These are phyloP conservation scores for Amyelois transitella DNA, from an alignment of 1,140 invertebrate genomes.

Conservation along the genomic window DNA sequence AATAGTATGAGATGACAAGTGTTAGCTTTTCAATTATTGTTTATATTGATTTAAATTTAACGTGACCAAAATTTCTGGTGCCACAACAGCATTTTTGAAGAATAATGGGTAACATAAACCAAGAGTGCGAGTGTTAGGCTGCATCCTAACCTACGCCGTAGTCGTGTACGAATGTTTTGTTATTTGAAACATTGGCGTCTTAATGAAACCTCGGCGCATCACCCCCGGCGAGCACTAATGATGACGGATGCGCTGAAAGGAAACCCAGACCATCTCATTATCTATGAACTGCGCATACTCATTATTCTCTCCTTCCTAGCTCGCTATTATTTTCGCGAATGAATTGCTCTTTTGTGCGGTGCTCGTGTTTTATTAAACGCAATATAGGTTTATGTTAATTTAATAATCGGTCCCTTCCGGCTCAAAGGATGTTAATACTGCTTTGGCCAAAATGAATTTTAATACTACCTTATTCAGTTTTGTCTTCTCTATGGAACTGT, in stretches of 20 bases:
- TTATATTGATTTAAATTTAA: no score
- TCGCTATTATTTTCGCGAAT: constrained; percentile 26
- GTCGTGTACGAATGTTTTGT: constrained; percentile 25
- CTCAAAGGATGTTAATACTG: no score
- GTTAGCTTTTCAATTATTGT: no score
- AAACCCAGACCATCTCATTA: constrained; percentile 54
- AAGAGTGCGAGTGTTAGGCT: no score
- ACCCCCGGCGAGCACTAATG: constrained; percentile 53
- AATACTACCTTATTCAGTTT: no score
- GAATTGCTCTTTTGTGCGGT: background rate
- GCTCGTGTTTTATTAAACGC: background rate
- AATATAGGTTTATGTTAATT: background rate
- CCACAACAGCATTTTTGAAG: no score
- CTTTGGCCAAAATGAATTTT: no score
- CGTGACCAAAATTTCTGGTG: no score
- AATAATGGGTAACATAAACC: no score
- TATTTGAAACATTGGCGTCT: constrained; percentile 57
- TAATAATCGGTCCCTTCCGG: no score
- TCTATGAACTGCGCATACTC: constrained; percentile 48
- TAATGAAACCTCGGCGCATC: constrained; percentile 48
- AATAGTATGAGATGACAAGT: no score
- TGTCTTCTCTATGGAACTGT: no score
- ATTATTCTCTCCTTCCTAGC: constrained; percentile 32
- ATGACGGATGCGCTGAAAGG: constrained; percentile 65
- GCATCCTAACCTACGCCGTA: constrained; percentile 9